Evolutionary conservation across 2,888 invertebrate species (phyloP).

Genomic region (Tenthredo distinguenda): DNA sequence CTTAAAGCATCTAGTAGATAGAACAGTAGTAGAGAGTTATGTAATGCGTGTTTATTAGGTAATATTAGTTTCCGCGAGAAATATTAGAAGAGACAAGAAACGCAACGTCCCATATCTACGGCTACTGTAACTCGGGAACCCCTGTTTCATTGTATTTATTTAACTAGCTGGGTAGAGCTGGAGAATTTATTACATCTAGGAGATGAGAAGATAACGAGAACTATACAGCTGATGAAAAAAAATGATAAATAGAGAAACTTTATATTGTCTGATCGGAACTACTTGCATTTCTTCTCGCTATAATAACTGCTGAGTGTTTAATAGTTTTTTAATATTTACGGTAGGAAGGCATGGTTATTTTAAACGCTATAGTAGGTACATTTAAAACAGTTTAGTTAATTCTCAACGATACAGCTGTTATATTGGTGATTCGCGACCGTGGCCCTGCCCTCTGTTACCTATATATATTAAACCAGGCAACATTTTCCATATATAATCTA

Average conservation of each 20-base stretch:
- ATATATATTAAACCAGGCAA: conserved; percentile 36
- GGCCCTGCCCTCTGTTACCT: conserved; percentile 48
- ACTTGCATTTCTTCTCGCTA: conserved; percentile 11
- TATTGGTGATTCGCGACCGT: conserved; percentile 41
- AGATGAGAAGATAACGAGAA: background rate
- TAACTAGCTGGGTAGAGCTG: background rate
- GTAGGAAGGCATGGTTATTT: conserved; percentile 43
- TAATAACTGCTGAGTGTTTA: background rate
- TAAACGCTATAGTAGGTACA: conserved; percentile 47
- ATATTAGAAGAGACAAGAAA: conserved; percentile 12
- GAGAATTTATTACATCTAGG: background rate
- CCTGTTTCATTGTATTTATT: background rate
- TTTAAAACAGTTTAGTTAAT: conserved; percentile 40
- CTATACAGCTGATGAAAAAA: background rate
- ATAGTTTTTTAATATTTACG: background rate
- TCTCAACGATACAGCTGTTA: conserved; percentile 26
- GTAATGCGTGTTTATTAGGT: conserved; percentile 8
- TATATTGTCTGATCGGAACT: background rate
- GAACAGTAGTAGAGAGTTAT: conserved; percentile 39
- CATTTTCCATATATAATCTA: conserved; percentile 28
- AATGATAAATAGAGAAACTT: background rate
- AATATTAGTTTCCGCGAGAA: conserved; percentile 1
- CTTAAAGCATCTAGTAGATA: conserved; percentile 38
- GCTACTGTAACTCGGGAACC: background rate
- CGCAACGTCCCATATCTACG: background rate